phyloP scores from a whole-genome alignment of 2,797 vertebrate genomes.

The Fringilla coelebs region DNA sequence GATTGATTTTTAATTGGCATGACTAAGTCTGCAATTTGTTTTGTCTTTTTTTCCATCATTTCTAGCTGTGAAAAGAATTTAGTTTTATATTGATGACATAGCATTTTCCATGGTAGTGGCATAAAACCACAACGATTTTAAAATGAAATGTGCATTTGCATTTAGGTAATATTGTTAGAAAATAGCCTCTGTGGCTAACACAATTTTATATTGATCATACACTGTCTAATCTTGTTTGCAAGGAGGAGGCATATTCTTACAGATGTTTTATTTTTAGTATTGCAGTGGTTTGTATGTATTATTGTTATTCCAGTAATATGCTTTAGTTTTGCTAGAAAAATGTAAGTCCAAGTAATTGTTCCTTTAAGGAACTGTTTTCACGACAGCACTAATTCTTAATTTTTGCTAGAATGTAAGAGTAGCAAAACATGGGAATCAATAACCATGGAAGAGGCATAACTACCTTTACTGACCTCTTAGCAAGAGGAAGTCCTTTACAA shows the following conservation, averaged over 20 bases:
- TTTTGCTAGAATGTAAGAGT: neutral
- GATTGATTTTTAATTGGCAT: neutral
- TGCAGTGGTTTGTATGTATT: neutral
- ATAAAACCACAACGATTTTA: neutral
- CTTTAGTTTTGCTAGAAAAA: neutral
- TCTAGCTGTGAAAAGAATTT: neutral
- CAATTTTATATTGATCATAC: neutral
- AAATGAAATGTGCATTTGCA: neutral
- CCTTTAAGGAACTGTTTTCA: neutral
- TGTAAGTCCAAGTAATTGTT: neutral
- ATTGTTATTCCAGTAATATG: neutral
- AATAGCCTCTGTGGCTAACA: neutral
- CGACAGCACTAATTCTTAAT: neutral
- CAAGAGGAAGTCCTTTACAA: neutral
- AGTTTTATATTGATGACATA: neutral
- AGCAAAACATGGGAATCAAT: neutral
- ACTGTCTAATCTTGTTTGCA: conserved; percentile 1
- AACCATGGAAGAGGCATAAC: neutral
- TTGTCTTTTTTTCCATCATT: neutral
- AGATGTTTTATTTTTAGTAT: neutral
- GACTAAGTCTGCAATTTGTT: neutral
- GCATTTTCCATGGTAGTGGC: neutral
- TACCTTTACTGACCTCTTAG: neutral
- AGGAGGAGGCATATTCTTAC: neutral
- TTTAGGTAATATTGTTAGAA: neutral